Base-by-base conservation (phyloP, 1,140 invertebrate species). In the Cydia amplana region DNA sequence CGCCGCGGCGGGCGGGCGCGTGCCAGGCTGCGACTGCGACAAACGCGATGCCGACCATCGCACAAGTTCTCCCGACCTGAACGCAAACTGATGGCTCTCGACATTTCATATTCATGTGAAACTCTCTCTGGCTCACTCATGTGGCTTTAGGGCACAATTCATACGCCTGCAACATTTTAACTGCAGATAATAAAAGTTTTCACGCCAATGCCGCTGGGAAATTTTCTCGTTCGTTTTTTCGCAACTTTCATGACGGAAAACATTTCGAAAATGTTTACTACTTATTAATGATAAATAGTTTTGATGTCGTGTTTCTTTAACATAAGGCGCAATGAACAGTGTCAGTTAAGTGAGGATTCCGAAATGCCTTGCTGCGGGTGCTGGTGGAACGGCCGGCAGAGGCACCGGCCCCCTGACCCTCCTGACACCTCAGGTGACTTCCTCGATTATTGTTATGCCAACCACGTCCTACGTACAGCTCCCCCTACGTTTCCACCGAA, bases 381-480 rank as follows among this genome's bases (percentile, higher is more conserved):
- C 79, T 92, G 91, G 91, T 92, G 91, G 91, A 91, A 88, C 55
- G 91, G 91, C 73, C 88, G 91, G 80, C 91, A 91, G 82, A 85
- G 91, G 76, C 91, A 92, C 79, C 88, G 91, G 74, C 91, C 91
- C 32, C 91, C 90, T 67, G 87, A 91, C 49, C 64, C 85, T 43
- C 64, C 85, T 43, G 78, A 77, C 63, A 81, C 72, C 46, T 70
- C 84, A 88, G 90, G 90, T 92, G 83, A 84, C 65, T 70, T 67
- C 36, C 60, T 76, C 32, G 6, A 9, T 36, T 5, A 36, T 70
- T 70, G 36, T 16, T 16, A 67, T 67, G 64, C 65, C 5, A 10
- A 18, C 28, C 65, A 36, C 28, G 7, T 70, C 25, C 28, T 40
- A 18, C 32, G 32, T 32, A 32, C 65, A 70, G 3, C 28, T 70